Evolutionary conservation across 2,888 invertebrate genomes (phyloP).

Genomic region (Pyrochroa serraticornis): DNA sequence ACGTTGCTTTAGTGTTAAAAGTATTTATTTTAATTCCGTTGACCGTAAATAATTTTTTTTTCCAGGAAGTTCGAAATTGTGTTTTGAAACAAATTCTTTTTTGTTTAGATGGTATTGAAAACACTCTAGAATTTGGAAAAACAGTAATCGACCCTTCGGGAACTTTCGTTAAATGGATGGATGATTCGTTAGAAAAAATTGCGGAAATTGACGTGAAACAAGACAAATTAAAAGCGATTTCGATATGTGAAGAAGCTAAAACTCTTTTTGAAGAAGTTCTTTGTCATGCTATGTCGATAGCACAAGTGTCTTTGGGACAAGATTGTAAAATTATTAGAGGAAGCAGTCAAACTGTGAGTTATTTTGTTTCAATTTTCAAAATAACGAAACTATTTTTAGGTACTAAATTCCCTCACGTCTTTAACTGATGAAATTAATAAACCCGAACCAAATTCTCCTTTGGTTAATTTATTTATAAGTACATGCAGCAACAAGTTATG

Average conservation of each 20-base stretch:
- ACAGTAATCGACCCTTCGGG: conserved; percentile 31
- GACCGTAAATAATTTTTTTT: conserved; percentile 1
- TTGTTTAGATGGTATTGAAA: conserved; percentile 40
- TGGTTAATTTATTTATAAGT: conserved; percentile 65
- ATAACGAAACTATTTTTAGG: conserved; percentile 51
- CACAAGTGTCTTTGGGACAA: conserved; percentile 49
- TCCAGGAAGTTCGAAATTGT: conserved; percentile 44
- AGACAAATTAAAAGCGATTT: conserved; percentile 21
- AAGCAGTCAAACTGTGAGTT: conserved; percentile 62
- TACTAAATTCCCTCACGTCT: conserved; percentile 61
- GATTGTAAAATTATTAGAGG: conserved; percentile 60
- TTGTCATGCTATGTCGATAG: conserved; percentile 55
- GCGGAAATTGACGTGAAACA: conserved; percentile 41
- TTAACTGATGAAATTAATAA: conserved; percentile 58
- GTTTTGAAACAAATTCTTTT: conserved; percentile 40
- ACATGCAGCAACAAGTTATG: conserved; percentile 68
- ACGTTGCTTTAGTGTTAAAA: conserved; percentile 27
- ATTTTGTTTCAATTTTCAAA: background rate
- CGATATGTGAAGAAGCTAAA: conserved; percentile 36
- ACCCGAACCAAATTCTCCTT: conserved; percentile 58
- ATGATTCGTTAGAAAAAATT: conserved; percentile 49
- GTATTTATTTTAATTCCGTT: conserved; percentile 2
- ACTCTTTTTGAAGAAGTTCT: conserved; percentile 51
- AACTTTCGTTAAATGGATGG: conserved; percentile 53
- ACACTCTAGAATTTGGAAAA: conserved; percentile 27